phyloP scores from a whole-genome alignment of 2,888 invertebrate species.

The Pandemis corylana region DNA sequence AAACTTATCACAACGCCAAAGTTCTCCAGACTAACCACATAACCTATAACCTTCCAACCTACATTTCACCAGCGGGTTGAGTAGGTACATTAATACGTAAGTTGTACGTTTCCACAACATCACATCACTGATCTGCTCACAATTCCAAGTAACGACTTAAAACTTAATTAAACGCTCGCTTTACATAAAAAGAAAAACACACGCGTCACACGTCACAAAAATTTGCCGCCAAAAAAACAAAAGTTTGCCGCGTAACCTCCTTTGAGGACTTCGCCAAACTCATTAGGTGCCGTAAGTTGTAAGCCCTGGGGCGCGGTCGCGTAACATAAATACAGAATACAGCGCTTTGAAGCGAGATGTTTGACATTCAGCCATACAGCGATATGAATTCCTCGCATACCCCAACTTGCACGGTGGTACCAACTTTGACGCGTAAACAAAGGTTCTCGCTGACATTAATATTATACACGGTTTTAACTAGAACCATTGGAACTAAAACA shows the following conservation, averaged over 20 bases:
- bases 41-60: too few relatives aligned
- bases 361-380: slow-evolving; percentile 27
- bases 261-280: slow-evolving; percentile 59
- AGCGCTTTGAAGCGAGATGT: slow-evolving; percentile 37
- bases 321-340: slow-evolving; percentile 48
- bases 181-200: slow-evolving; percentile 2
- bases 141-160: not conserved
- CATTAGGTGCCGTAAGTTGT: slow-evolving; percentile 57
- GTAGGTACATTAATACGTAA: too few relatives aligned
- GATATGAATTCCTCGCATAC: slow-evolving; percentile 32
- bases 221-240: slow-evolving; percentile 45
- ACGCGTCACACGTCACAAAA: slow-evolving; percentile 36
- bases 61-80: too few relatives aligned
- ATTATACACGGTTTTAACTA: slow-evolving; percentile 1
- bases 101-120: too few relatives aligned
- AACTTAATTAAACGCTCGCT: not conserved
- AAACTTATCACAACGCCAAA: too few relatives aligned
- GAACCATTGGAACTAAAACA: not conserved
- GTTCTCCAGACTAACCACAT: too few relatives aligned
- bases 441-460: slow-evolving; percentile 6
- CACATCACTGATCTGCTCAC: too few relatives aligned
- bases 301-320: slow-evolving; percentile 51
- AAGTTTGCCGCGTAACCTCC: slow-evolving; percentile 54
- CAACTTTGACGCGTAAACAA: slow-evolving; percentile 27
- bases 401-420: slow-evolving; percentile 1